These are phyloP conservation scores for Bombus polaris DNA, from an alignment of 1,140 invertebrate species.

Conservation along the genomic window DNA sequence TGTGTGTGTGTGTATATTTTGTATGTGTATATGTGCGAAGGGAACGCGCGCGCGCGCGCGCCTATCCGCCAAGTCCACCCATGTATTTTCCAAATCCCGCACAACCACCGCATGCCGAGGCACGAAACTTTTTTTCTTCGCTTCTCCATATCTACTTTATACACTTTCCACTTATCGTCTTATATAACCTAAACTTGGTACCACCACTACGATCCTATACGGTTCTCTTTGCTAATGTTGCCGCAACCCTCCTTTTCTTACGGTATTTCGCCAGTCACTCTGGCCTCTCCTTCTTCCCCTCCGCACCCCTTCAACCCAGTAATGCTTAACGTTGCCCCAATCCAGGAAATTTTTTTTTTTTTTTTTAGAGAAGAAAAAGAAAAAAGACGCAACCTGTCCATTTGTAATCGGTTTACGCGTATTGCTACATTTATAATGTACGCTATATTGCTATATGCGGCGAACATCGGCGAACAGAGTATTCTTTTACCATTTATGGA, in stretches of 20 bases:
- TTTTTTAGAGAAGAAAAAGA: not conserved
- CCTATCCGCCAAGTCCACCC: slow-evolving; percentile 1
- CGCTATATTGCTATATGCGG: not conserved
- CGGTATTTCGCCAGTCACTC: slow-evolving; percentile 39
- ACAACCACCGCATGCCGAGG: slow-evolving; percentile 63
- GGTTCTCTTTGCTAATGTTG: slow-evolving; percentile 63
- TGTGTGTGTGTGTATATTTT: not conserved
- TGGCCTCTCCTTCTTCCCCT: not conserved
- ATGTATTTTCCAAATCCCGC: slow-evolving; percentile 42
- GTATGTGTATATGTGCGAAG: not conserved
- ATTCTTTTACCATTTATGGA: too few relatives aligned
- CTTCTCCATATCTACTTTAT: slow-evolving; percentile 67
- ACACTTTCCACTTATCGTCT: slow-evolving; percentile 66
- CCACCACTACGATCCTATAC: slow-evolving; percentile 37
- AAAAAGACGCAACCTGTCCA: not conserved
- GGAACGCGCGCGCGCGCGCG: not conserved
- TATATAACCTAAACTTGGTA: slow-evolving; percentile 55
- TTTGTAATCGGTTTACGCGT: slow-evolving; percentile 18
- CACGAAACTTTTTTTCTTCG: slow-evolving; percentile 64
- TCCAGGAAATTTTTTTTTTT: slow-evolving; percentile 39
- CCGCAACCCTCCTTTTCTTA: slow-evolving; percentile 24
- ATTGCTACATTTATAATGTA: not conserved
- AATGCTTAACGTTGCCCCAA: slow-evolving; percentile 59
- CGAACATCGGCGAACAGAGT: slow-evolving; percentile 45
- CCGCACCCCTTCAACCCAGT: slow-evolving; percentile 16